Conservation (phyloP, 2,888 invertebrate genomes). For the Tridacna crocea region DNA sequence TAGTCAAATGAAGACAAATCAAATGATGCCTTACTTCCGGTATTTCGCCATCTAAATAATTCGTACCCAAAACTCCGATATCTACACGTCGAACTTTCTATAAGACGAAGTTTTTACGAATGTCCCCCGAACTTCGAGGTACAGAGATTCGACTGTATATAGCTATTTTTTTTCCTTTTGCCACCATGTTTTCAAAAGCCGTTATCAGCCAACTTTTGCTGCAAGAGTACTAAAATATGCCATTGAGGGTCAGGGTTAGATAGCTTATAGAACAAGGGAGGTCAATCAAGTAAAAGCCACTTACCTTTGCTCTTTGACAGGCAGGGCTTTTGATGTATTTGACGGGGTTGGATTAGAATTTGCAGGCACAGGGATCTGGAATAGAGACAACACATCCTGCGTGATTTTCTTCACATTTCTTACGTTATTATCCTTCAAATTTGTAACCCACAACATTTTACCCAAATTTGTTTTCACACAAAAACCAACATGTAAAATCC, state of each 20-base stretch:
- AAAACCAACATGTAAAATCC: background rate
- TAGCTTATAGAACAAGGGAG: background rate
- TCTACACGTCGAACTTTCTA: no score
- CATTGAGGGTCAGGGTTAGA: background rate
- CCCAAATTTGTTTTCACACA: background rate
- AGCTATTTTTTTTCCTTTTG: background rate
- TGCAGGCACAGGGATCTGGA: conserved; percentile 49
- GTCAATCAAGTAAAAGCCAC: conserved; percentile 9
- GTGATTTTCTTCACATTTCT: conserved; percentile 59
- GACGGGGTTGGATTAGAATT: background rate
- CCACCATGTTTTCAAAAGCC: background rate
- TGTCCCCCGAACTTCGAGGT: no score
- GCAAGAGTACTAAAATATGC: no score
- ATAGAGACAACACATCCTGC: conserved; percentile 58
- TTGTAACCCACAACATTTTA: conserved; percentile 59
- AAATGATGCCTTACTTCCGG: no score
- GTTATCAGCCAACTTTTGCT: no score
- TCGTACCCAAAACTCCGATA: no score
- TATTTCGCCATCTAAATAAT: no score
- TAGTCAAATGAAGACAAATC: no score
- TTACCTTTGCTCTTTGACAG: conserved; percentile 34
- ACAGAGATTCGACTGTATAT: no score
- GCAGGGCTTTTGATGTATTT: background rate
- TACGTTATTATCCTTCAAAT: conserved; percentile 49
- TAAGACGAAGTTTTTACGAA: no score